phyloP scores from a whole-genome alignment of 2,888 invertebrate species.

The Yponomeuta malinellus region DNA sequence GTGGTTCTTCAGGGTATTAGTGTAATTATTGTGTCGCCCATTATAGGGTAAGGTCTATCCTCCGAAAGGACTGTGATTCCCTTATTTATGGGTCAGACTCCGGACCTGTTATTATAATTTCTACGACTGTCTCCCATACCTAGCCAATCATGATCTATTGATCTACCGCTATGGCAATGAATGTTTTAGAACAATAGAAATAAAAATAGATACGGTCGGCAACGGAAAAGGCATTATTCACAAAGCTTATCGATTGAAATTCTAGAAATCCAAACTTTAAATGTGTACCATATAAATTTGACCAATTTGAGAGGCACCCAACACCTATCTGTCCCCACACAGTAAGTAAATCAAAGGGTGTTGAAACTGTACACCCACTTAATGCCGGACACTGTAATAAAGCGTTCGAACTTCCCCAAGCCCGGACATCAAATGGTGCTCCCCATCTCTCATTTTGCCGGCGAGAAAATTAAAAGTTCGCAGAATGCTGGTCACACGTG shows the following conservation, averaged over 20 bases:
- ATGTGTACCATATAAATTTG: not conserved
- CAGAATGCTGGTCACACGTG: constrained; percentile 41
- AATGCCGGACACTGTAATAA: constrained; percentile 76
- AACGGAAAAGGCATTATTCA: not conserved
- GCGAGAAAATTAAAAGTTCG: constrained; percentile 66
- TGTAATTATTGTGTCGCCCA: constrained; percentile 68
- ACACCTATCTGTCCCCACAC: constrained; percentile 59
- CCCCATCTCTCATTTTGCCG: constrained; percentile 64
- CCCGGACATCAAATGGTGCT: constrained; percentile 65
- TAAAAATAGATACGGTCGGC: not conserved
- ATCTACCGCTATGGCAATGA: not conserved
- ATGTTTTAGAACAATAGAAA: not conserved
- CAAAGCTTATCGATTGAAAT: not conserved
- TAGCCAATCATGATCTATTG: not conserved
- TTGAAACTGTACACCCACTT: constrained; percentile 77
- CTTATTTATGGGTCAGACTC: constrained; percentile 23
- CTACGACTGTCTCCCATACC: no score
- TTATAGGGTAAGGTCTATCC: constrained; percentile 62
- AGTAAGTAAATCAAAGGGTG: constrained; percentile 75
- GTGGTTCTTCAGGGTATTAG: constrained; percentile 72
- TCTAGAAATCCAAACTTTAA: not conserved
- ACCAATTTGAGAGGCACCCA: constrained; percentile 29
- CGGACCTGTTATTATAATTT: no score
- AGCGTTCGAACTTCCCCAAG: constrained; percentile 71
- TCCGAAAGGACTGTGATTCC: constrained; percentile 31